Conservation (phyloP, 1,140 invertebrate genomes). For the Lethocerus indicus region DNA sequence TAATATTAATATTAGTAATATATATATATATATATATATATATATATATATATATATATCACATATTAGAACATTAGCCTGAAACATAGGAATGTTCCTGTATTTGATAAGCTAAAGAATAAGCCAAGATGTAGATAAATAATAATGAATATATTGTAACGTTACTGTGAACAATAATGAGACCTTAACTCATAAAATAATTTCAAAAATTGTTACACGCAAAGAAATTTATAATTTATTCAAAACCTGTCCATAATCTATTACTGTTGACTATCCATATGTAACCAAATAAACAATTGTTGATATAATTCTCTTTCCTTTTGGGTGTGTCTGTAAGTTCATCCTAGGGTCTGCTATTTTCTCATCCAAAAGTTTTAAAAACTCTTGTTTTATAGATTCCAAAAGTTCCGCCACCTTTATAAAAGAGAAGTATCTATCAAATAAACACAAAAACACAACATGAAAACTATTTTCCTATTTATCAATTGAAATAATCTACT, state of each 20-base stretch:
- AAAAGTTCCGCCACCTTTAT: slow-evolving; percentile 54
- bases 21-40: no score
- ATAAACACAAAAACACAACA: no score
- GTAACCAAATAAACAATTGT: slow-evolving; percentile 41
- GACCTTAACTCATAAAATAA: not conserved
- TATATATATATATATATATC: no score
- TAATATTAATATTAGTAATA: no score
- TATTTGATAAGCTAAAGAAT: no score
- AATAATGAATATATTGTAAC: no score
- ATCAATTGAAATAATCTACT: no score
- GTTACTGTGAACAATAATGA: not conserved
- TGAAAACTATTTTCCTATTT: no score
- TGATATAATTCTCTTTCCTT: slow-evolving; percentile 56
- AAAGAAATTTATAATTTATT: not conserved
- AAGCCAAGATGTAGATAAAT: no score
- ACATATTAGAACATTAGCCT: no score
- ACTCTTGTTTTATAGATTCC: slow-evolving; percentile 50
- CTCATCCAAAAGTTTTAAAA: slow-evolving; percentile 55
- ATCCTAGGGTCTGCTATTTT: slow-evolving; percentile 65
- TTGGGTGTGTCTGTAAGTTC: slow-evolving; percentile 54
- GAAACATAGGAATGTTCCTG: no score
- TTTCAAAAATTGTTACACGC: not conserved
- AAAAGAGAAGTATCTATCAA: no score
- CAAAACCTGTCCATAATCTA: not conserved
- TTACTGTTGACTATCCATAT: slow-evolving; percentile 8